A percentile compares a stretch with the other conserved stretches of the same genome.
Evolutionary conservation across 1,140 invertebrate species (phyloP).

Genomic region (Archivesica marissinica): DNA sequence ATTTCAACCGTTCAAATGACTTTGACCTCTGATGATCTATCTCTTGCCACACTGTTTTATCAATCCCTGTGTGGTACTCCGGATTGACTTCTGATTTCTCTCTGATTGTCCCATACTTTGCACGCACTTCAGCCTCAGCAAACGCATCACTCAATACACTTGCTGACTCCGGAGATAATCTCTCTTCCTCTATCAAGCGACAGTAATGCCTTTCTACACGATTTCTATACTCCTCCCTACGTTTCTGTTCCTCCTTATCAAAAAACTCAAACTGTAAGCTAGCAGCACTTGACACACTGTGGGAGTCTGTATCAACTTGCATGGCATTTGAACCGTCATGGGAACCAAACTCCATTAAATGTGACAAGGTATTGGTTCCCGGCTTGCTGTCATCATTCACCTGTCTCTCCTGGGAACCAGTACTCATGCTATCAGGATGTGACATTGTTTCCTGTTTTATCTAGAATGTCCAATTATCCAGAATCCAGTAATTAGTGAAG

Average conservation of each 20-base stretch:
- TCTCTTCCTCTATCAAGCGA: conserved; percentile 62
- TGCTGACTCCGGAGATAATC: conserved; percentile 58
- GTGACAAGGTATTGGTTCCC: conserved; percentile 36
- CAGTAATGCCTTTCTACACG: conserved; percentile 67
- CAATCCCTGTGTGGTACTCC: conserved; percentile 64
- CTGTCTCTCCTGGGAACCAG: conserved; percentile 7
- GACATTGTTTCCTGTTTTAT: conserved; percentile 39
- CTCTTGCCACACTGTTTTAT: conserved; percentile 65
- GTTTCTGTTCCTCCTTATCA: conserved; percentile 59
- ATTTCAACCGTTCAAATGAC: conserved; percentile 73
- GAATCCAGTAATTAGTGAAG: conserved; percentile 33
- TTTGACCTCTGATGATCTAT: conserved; percentile 86
- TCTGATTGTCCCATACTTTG: conserved; percentile 37
- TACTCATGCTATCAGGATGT: background rate
- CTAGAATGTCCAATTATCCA: background rate
- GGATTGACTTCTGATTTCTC: conserved; percentile 29
- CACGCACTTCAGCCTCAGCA: conserved; percentile 55
- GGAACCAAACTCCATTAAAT: conserved; percentile 34
- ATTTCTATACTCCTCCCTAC: conserved; percentile 57
- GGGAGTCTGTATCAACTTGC: conserved; percentile 5
- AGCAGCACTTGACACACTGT: conserved; percentile 1
- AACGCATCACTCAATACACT: conserved; percentile 65
- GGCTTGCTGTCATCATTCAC: conserved; percentile 17
- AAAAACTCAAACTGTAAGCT: conserved; percentile 48
- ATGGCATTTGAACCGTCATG: conserved; percentile 9